Evolutionary conservation across 1,140 invertebrate species (phyloP).

Genomic region (Patella vulgata): DNA sequence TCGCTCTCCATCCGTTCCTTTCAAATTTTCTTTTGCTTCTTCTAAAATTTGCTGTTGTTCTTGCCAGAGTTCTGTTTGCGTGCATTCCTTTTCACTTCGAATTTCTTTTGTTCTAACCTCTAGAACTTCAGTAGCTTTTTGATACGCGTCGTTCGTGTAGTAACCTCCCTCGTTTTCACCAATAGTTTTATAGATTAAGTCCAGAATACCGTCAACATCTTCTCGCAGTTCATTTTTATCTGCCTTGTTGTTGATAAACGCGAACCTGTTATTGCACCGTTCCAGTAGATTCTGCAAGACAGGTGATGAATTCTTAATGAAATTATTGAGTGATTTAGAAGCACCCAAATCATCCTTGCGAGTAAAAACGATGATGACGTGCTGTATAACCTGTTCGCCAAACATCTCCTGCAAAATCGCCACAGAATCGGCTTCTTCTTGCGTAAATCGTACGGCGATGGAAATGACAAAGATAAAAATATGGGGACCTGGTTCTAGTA

Average conservation of each 20-base stretch:
- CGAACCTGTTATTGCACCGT: conserved; percentile 5
- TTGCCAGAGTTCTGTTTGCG: background rate
- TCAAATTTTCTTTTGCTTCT: too few species aligned
- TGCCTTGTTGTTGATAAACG: conserved; percentile 12
- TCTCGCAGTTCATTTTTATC: background rate
- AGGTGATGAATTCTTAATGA: background rate
- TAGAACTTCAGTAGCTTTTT: background rate
- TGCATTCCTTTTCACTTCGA: conserved; percentile 3
- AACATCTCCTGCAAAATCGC: conserved; percentile 2
- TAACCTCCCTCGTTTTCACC: background rate
- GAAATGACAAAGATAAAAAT: conserved; percentile 10
- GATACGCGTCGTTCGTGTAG: conserved; percentile 15
- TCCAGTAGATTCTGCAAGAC: conserved; percentile 1
- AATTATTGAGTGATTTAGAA: background rate
- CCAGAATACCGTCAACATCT: conserved; percentile 1
- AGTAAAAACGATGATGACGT: conserved; percentile 17
- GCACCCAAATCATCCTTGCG: background rate
- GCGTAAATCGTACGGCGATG: conserved; percentile 10
- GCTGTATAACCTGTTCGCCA: conserved; percentile 1
- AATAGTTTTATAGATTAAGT: background rate
- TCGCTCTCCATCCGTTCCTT: too few species aligned
- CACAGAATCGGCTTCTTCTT: conserved; percentile 11
- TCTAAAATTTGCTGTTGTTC: background rate
- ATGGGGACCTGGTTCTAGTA: conserved; percentile 10
- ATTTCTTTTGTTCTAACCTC: background rate